Conservation (phyloP, 2,113 vertebrate genomes). For the Osmerus eperlanus region DNA sequence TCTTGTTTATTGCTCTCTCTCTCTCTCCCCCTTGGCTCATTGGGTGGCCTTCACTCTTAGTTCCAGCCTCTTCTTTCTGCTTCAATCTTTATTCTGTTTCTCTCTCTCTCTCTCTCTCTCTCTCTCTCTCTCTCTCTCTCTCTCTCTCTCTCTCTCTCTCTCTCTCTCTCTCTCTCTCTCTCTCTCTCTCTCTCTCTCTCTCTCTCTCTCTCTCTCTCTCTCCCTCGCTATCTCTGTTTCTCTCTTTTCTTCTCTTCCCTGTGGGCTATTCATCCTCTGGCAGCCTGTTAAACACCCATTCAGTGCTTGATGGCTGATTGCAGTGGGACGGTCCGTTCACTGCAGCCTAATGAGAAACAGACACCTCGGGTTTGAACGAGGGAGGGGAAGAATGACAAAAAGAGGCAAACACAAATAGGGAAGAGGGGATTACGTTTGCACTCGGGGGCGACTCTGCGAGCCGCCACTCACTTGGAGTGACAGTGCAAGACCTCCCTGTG, state of each 20-base stretch:
- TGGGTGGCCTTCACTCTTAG: no score
- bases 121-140: neutral
- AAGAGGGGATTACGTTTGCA: slow-evolving; percentile 28
- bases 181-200: neutral
- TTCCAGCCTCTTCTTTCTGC: neutral
- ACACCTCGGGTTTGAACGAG: slow-evolving; percentile 13
- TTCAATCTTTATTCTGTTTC: neutral
- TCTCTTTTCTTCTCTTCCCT: slow-evolving; percentile 26
- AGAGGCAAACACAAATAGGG: slow-evolving; percentile 18
- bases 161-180: neutral
- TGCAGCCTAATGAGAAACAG: no score
- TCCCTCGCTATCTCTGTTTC: neutral
- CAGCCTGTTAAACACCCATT: neutral
- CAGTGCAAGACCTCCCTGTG: slow-evolving; percentile 15
- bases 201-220: neutral
- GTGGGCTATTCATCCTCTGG: neutral
- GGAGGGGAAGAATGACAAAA: slow-evolving; percentile 8
- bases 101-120: neutral
- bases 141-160: neutral
- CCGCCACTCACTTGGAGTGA: slow-evolving; percentile 40
- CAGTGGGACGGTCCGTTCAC: slow-evolving; percentile 30
- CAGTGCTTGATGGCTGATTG: slow-evolving; percentile 45
- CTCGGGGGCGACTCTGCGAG: slow-evolving; percentile 27
- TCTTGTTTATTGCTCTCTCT: neutral
- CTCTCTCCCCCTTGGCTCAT: neutral